phyloP scores from a whole-genome alignment of 1,140 invertebrate genomes.

The Colletes latitarsis region DNA sequence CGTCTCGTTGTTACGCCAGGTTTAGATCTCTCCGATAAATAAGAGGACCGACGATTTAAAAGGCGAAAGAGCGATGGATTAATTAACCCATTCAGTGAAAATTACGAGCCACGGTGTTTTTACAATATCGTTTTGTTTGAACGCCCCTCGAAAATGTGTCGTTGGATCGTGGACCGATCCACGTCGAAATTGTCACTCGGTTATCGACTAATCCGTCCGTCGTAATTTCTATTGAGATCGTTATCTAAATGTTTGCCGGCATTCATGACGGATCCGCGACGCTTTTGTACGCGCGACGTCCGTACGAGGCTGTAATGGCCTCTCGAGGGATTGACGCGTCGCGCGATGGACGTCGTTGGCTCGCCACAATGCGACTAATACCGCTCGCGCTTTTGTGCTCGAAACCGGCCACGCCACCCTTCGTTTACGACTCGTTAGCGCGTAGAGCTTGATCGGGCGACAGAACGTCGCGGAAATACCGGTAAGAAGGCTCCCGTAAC shows the following conservation, averaged over 20 bases:
- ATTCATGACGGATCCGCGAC: conserved; percentile 20
- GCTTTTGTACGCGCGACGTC: conserved; percentile 18
- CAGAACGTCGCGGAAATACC: background rate
- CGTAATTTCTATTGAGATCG: conserved; percentile 53
- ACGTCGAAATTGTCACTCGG: conserved; percentile 57
- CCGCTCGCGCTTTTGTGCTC: background rate
- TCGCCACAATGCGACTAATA: conserved; percentile 34
- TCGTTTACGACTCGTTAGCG: background rate
- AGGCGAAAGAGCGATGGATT: too few species aligned
- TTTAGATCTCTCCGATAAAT: background rate
- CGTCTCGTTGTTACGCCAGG: background rate
- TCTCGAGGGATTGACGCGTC: conserved; percentile 26
- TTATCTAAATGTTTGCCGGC: conserved; percentile 63
- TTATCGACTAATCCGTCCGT: conserved; percentile 45
- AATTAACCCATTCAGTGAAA: too few species aligned
- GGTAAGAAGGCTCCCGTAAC: background rate
- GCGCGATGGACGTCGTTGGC: conserved; percentile 1
- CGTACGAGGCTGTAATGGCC: conserved; percentile 15
- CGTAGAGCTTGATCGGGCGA: background rate
- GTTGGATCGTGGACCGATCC: conserved; percentile 47
- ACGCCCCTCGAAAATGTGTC: background rate
- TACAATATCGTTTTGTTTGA: too few species aligned
- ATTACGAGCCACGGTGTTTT: too few species aligned
- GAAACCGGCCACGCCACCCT: background rate
- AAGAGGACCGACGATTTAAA: background rate